Base-by-base conservation (phyloP, 1,140 invertebrate genomes). In the Trachymyrmex septentrionalis region DNA sequence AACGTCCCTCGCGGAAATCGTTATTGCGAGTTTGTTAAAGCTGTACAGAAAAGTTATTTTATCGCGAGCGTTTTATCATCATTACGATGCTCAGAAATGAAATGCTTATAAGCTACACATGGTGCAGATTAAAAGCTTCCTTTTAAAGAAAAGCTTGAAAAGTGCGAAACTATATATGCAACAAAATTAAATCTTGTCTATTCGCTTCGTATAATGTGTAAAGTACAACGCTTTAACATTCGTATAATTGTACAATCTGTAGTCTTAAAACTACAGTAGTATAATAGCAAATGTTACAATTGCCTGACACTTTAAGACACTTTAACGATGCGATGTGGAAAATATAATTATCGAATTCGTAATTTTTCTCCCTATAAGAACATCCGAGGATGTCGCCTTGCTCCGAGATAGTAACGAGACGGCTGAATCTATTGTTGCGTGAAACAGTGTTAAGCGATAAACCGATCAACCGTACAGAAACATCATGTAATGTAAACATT, bases 401-500 rank as follows among this genome's bases (percentile, higher is more conserved):
- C 21, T 63, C 57, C 38, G 44, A 80, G 44, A 80, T 48, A 61
- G 1, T 86, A 88, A 89, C 76, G 71, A 75, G 59, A 86, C 57
- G 57, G 88, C 84, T 59, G 19, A 61, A 82, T 7, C 50, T 75
- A 85, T 16, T 53, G 30, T 72, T 80, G 86, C 86, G 64, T 87
- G 86, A 90, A 89, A 89, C 80, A 64, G 10, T 76, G 69, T 90
- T 91, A 90, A 91, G 90, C 88, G 90, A 92, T 92, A 88, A 92
- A 92, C 86, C 88, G 61, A 90, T 90, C 85, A 69, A 30, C 81
- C 77, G 86, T 92, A 55, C 55, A 48, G 71, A 67, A 64, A 69
- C 82, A 61, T 86, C 75, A 87, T 50, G 61, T 84, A 67, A 87
- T 50, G 61, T 84, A 67, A 61, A 90, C 78, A 38, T 91, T 88